Base-by-base conservation (phyloP, 2,888 invertebrate genomes). In the Gymnosoma rotundatum region DNA sequence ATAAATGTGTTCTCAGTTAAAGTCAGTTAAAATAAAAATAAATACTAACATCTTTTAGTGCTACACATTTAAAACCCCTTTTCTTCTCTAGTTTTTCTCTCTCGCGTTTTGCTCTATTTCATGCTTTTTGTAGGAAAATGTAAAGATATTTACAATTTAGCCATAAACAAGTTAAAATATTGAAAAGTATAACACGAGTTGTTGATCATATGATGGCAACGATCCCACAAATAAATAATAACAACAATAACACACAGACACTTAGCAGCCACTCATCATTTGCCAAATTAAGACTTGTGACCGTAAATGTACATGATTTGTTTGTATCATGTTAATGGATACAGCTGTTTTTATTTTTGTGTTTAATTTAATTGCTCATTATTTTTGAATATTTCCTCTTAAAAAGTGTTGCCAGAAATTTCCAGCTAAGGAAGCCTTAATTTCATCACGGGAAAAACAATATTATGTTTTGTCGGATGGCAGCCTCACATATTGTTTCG, bases 161-260 rank as follows among this genome's bases (percentile, higher is more conserved):
- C 7, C 48, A 14, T 48, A n/a, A 16, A 48, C n/a, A 16, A 48
- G 48, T 48, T 48, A 14, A 42, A 42, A 12, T 12, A 42, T 7
- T 42, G 38, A 42, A 42, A 42, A 42, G 10, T 42, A 12, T 42
- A 42, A 12, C 42, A 42, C 10, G 42, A 12, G 10, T 42, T 12
- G 56, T 18, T 45, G 9, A 63, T 63, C 78, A 72, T 78, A 78
- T 72, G 56, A 72, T 72, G 58, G 36, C 50, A 64, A 56, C n/a
- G 20, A 16, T 64, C 10, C 12, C 18, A 18, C 20, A 56, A 12
- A 14, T 38, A n/a, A 20, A 18, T 3, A 66, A 20, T 48, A 32
- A 64, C 32, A 20, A 56, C 64, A 32, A 48, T 64, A 32, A 16
- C 45, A 66, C 56, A 64, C 58, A 75, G 66, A 75, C 75, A 58